Base-by-base conservation (phyloP, 2,797 vertebrate genomes). In the Gymnopithys bicolor region DNA sequence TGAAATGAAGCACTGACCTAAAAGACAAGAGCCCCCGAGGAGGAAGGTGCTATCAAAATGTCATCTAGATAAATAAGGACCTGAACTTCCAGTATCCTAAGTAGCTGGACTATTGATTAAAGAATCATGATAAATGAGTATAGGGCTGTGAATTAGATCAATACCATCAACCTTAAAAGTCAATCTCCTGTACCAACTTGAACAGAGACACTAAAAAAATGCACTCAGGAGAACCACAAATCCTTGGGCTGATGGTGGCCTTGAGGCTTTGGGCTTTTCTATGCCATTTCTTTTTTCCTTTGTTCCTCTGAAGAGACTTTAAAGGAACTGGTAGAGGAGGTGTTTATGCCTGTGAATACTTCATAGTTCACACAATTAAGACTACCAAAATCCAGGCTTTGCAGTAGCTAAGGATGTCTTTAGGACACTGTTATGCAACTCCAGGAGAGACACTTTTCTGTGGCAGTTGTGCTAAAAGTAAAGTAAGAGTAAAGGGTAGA, bases 71-170 rank as follows among this genome's bases (percentile, higher is more conserved):
- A 90, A 97, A 95, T 92, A 85, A 41, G 92, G 80, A 93, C 92
- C 93, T 19, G 5, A 84, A 87, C 63, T 96, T 94, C 79, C 35
- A 93, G 77, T 94, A 91, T 94, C 93, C 94, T 93, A 97, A 95
- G 89, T 96, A 86, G 88, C 87, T 89, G 73, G 90, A 64, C 48
- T 97, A 95, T 96, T 95, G 95, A 95, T 97, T 96, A 96, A 97
- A 96, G 94, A 94, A 95, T 95, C 91, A 96, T 94, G 96, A 94
- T 95, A 86, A 96, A 96, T 93, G 96, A 96, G 87, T 89, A 92
- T 82, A 85, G 52, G 84, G 60, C 83, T 95, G 64, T 88, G 92
- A 95, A 94, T 96, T 96, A 95, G 84, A 97, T 97, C 93, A 95
- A 94, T 94, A 92, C 81, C n/a, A 66, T 91, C 93, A 93, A 87